A percentile compares a stretch with the other conserved stretches of the same genome.
These are phyloP conservation scores for Kryptolebias marmoratus DNA, from an alignment of 2,113 vertebrate genomes.

Conservation along the genomic window DNA sequence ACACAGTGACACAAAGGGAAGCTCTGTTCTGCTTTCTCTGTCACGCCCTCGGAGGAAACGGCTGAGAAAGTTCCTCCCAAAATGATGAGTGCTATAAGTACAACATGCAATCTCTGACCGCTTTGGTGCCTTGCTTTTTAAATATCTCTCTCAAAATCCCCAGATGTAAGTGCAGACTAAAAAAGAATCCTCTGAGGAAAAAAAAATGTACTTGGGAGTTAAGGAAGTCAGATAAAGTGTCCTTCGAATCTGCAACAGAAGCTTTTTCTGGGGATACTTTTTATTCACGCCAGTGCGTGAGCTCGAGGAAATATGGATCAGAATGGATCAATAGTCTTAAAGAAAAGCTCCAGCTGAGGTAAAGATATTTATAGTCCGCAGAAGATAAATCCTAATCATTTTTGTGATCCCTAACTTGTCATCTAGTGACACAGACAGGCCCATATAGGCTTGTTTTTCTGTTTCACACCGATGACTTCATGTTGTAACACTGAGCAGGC, in stretches of 20 bases:
- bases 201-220: slow-evolving; percentile 33
- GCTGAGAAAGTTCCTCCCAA: slow-evolving; percentile 41
- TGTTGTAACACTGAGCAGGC: background rate
- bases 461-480: background rate
- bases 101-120: slow-evolving; percentile 37
- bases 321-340: background rate
- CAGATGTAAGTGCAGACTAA: slow-evolving; percentile 49
- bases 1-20: slow-evolving; percentile 54
- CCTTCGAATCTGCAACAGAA: slow-evolving; percentile 17
- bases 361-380: background rate
- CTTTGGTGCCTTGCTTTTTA: slow-evolving; percentile 47
- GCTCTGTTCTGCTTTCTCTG: slow-evolving; percentile 37
- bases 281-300: background rate
- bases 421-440: background rate
- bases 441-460: background rate
- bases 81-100: slow-evolving; percentile 20
- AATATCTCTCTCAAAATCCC: slow-evolving; percentile 53
- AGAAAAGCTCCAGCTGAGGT: slow-evolving; percentile 1
- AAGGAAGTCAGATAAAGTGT: slow-evolving; percentile 53
- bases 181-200: slow-evolving; percentile 34
- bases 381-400: background rate
- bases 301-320: background rate
- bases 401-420: background rate
- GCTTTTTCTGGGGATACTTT: slow-evolving; percentile 29
- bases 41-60: slow-evolving; percentile 36